phyloP scores from a whole-genome alignment of 2,797 vertebrate genomes.

The Triplophysa bombifrons region DNA sequence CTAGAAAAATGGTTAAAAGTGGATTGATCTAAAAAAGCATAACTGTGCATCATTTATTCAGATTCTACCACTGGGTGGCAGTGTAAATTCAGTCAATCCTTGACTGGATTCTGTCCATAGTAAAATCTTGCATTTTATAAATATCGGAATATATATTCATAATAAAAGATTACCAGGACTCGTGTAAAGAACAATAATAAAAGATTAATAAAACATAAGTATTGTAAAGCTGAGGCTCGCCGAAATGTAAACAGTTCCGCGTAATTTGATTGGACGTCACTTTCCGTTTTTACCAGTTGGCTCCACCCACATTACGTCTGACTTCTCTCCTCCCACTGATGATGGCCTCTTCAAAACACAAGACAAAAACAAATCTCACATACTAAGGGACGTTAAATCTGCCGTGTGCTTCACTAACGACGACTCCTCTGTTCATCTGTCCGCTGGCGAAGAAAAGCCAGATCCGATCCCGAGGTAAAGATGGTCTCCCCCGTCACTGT shows the following conservation, averaged over 20 bases:
- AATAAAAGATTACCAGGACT: not conserved
- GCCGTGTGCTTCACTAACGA: not conserved
- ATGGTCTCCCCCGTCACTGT: slow-evolving; percentile 84
- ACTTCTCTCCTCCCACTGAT: slow-evolving; percentile 57
- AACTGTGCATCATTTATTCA: not conserved
- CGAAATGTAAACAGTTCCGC: not conserved
- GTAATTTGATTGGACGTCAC: slow-evolving; percentile 65
- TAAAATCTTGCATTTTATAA: not conserved
- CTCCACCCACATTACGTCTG: slow-evolving; percentile 42
- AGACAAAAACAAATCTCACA: slow-evolving; percentile 79
- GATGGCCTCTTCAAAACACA: slow-evolving; percentile 68
- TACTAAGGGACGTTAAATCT: slow-evolving; percentile 57
- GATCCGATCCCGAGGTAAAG: slow-evolving; percentile 49
- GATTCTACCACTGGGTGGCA: not conserved
- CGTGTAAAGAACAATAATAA: no score
- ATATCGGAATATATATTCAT: not conserved
- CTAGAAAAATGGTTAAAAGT: not conserved
- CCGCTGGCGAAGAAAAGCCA: not conserved
- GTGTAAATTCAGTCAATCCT: not conserved
- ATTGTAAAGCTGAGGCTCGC: not conserved
- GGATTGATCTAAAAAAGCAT: not conserved
- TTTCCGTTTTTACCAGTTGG: not conserved
- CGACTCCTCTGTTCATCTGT: not conserved
- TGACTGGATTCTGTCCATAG: not conserved
- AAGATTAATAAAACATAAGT: no score